Conservation (phyloP, 2,113 vertebrate species). For the Ciconia stormi region DNA sequence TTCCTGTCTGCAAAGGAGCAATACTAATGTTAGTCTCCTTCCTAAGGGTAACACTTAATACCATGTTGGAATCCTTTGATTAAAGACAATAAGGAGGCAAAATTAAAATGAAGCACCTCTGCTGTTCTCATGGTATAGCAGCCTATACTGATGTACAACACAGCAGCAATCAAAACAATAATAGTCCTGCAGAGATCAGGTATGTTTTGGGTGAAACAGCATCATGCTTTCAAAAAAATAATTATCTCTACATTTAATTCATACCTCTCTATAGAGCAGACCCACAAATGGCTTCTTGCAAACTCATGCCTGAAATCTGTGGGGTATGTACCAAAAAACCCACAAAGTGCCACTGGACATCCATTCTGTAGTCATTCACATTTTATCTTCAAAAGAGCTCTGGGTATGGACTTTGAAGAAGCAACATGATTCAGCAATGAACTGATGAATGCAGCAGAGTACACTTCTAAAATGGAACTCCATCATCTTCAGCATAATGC, state of each 20-base stretch:
- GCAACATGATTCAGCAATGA: background rate
- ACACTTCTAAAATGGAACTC: background rate
- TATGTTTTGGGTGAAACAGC: background rate
- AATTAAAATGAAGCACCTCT: background rate
- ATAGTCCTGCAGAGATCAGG: background rate
- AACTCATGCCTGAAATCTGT: background rate
- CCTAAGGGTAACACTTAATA: background rate
- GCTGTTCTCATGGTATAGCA: background rate
- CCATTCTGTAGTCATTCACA: background rate
- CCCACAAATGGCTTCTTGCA: background rate
- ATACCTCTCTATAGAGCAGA: background rate
- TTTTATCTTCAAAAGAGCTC: background rate
- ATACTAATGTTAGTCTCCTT: background rate
- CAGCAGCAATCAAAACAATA: background rate
- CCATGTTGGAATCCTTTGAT: background rate
- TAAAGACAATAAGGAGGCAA: background rate
- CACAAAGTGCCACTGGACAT: background rate
- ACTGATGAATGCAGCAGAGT: background rate
- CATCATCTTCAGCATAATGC: background rate
- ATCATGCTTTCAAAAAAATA: background rate
- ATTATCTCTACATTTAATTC: background rate
- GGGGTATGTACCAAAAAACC: background rate
- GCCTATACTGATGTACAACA: background rate
- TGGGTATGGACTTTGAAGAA: background rate
- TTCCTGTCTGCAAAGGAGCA: background rate